Conservation (phyloP, 2,888 invertebrate species). For the Deroplatys truncata region DNA sequence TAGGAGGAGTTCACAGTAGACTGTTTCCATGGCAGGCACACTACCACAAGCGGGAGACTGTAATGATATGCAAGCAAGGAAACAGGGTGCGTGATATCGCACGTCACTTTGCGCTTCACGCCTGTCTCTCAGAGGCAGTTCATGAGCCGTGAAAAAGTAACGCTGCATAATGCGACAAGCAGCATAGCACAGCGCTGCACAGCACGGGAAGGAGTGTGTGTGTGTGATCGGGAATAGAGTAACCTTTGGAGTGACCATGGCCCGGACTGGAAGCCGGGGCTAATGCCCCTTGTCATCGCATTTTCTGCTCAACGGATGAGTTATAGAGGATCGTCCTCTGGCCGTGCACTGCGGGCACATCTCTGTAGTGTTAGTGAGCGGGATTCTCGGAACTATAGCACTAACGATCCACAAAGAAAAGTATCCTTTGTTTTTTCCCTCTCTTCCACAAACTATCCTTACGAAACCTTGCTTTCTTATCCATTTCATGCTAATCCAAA, state of each 20-base stretch:
- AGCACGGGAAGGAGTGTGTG: not conserved
- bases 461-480: no score
- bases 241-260: not conserved
- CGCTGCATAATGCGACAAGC: not conserved
- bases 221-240: not conserved
- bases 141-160: not conserved
- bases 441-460: no score
- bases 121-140: not conserved
- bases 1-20: no score
- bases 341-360: no score
- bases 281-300: constrained; percentile 6
- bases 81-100: not conserved
- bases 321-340: not conserved
- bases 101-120: not conserved
- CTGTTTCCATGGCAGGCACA: no score
- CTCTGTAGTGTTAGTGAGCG: no score
- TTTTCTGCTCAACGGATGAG: not conserved
- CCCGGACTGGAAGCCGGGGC: not conserved
- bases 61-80: no score
- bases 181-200: not conserved
- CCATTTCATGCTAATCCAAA: no score
- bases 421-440: no score
- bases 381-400: no score
- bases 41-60: no score
- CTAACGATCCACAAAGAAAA: no score